These are phyloP conservation scores for Atherix ibis DNA, from an alignment of 2,888 invertebrate genomes.

Conservation along the genomic window DNA sequence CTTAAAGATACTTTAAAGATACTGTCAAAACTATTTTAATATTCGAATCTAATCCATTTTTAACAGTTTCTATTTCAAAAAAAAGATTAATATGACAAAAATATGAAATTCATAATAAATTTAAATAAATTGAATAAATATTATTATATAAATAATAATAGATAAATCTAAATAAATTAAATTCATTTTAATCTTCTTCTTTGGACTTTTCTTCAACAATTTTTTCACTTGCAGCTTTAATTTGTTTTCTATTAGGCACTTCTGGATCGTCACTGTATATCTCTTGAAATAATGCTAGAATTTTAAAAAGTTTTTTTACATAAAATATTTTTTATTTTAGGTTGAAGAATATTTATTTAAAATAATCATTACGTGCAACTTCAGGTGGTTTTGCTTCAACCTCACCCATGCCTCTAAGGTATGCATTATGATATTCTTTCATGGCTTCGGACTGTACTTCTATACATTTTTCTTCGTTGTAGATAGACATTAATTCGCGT, in stretches of 20 bases:
- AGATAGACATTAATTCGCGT: constrained; percentile 8
- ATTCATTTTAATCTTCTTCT: constrained; percentile 22
- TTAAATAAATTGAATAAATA: too few species aligned
- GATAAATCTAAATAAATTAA: too few species aligned
- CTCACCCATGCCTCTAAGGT: constrained; percentile 3
- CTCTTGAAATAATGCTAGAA: constrained; percentile 7
- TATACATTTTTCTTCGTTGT: constrained; percentile 1
- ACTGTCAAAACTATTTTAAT: too few species aligned
- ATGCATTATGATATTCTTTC: constrained; percentile 7
- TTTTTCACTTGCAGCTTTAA: constrained; percentile 26
- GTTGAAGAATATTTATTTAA: background rate
- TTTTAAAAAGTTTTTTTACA: background rate
- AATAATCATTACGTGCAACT: background rate
- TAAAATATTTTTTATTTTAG: background rate
- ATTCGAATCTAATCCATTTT: too few species aligned
- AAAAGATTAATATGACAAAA: too few species aligned
- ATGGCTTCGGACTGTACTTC: constrained; percentile 1
- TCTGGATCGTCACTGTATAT: constrained; percentile 8
- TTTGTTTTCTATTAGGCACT: constrained; percentile 22
- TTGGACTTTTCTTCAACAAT: constrained; percentile 26
- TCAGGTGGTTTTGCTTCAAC: too few species aligned
- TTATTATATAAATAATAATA: too few species aligned
- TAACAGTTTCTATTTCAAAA: too few species aligned
- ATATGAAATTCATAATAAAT: too few species aligned
- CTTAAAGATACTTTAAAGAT: too few species aligned